Base-by-base conservation (phyloP, 2,113 vertebrate species). In the Hippocampus barbouri region DNA sequence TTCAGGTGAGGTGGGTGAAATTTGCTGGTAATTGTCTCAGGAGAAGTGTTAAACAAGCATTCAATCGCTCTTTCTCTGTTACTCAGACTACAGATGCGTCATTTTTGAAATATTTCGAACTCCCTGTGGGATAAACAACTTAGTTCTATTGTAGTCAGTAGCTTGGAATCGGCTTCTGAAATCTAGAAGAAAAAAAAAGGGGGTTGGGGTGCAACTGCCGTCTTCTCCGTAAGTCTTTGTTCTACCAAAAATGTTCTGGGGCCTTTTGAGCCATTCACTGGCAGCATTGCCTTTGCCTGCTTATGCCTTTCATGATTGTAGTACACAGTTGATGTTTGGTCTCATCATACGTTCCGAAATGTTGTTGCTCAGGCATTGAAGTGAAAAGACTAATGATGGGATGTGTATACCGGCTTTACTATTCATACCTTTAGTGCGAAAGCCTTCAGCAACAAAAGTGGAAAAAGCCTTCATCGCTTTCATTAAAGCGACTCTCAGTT, bases 401-500 rank as follows among this genome's bases (percentile, higher is more conserved):
- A 59, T 59, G n/a, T 23, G 59, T 61, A 8, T 18, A 34, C 30
- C 20, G 16, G 30, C 11, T 27, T 70, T 18, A 11, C 45, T 69
- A 27, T 61, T 76, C 54, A 59, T 27, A 63, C 15, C 25, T 2
- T 56, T 25, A 60, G 43, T 54, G 68, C 5, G 1, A 71, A 68
- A 27, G 47, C 30, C 60, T 62, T 79, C 43, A 66, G 73, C 27
- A 68, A 2, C 21, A 60, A 60, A 4, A 20, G 61, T 70, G 66
- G 66, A 79, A 79, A 59, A 38, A 61, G 21, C 65, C 62, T 66
- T 65, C 56, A 38, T 71, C 69, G 75, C 75, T 69, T 72, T 71
- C 74, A 71, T 85, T 77, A 83, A 82, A 85, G 74, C 49, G 8
- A 16, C 25, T 70, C 67, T 66, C 68, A 47, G n/a, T 65, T 67